Evolutionary conservation across 2,797 vertebrate species (phyloP).

Genomic region (Etheostoma nigrum): DNA sequence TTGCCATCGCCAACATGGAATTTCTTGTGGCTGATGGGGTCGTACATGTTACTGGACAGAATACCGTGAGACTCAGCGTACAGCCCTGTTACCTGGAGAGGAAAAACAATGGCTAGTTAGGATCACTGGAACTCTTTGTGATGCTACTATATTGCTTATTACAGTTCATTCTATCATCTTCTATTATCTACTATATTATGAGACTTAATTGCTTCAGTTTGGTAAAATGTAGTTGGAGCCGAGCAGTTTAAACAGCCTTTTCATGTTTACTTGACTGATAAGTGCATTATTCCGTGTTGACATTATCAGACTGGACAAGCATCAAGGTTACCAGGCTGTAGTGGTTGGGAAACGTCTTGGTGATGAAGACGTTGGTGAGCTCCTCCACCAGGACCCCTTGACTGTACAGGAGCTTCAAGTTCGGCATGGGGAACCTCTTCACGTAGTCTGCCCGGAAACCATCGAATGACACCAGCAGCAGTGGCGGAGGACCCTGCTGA

Average conservation of each 20-base stretch:
- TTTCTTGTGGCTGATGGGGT: constrained; percentile 78
- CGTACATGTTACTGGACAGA: constrained; percentile 92
- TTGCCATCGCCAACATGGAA: constrained; percentile 77
- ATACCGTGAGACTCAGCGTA: constrained; percentile 97
- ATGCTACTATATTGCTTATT: background rate
- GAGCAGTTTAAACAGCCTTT: background rate
- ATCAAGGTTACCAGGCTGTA: constrained; percentile 88
- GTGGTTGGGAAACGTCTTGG: constrained; percentile 98
- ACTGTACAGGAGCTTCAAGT: constrained; percentile 88
- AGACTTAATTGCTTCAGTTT: background rate
- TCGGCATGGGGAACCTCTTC: constrained; percentile 88
- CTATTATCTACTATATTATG: background rate
- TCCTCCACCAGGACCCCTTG: constrained; percentile 91
- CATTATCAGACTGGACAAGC: background rate
- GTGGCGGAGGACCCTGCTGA: constrained; percentile 62
- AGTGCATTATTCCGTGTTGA: too few relatives aligned
- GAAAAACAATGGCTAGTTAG: background rate
- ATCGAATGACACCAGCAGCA: constrained; percentile 95
- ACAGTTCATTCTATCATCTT: background rate
- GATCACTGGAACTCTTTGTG: background rate
- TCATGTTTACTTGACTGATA: background rate
- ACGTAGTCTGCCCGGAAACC: constrained; percentile 97
- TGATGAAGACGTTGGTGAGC: constrained; percentile 92
- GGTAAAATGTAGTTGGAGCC: background rate
- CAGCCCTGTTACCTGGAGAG: constrained; percentile 87